Base-by-base conservation (phyloP, 2,797 vertebrate species). In the Corythornis leucogaster region DNA sequence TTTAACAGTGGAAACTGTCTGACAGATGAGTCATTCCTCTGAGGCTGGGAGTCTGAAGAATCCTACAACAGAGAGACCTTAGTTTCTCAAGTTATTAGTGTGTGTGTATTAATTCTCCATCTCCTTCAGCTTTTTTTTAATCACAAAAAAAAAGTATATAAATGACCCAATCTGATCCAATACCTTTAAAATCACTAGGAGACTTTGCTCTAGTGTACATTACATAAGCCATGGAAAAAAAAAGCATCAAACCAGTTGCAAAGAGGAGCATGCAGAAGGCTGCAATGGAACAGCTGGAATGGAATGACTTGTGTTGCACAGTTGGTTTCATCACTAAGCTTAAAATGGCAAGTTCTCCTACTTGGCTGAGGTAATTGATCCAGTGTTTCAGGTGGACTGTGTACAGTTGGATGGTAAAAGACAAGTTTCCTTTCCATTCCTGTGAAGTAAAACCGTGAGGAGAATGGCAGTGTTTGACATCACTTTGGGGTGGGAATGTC, bases 1-100 rank as follows among this genome's bases (percentile, higher is more conserved):
- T 96, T 96, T 93, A 93, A 94, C 80, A 73, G 43, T 57, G 20
- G 76, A 51, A 94, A 84, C 95, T 90, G 17, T 54, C 76, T 48
- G 78, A 77, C 12, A 66, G 54, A 81, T 81, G 70, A 93, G 89
- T 93, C 93, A 86, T 95, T 96, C 94, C 84, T 89, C 31, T 35
- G 1, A 35, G 53, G 26, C 66, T 40, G 40, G 2, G 19, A 40
- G 57, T 4, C 33, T 31, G 59, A 82, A 54, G 22, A 78, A 45
- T 16, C 15, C 43, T 61, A 14, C 62, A 69, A 8, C 46, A 55
- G 51, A 89, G 55, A 63, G 42, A 17, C 38, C 40, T 68, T 19
- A 13, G 7, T 50, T 81, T 71, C 30, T 80, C 30, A 2, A 80
- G 21, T 75, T 4, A 0, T 58, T 66, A 26, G 8, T 8, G 4